phyloP scores from a whole-genome alignment of 2,888 invertebrate species.

The Sesia bembeciformis region DNA sequence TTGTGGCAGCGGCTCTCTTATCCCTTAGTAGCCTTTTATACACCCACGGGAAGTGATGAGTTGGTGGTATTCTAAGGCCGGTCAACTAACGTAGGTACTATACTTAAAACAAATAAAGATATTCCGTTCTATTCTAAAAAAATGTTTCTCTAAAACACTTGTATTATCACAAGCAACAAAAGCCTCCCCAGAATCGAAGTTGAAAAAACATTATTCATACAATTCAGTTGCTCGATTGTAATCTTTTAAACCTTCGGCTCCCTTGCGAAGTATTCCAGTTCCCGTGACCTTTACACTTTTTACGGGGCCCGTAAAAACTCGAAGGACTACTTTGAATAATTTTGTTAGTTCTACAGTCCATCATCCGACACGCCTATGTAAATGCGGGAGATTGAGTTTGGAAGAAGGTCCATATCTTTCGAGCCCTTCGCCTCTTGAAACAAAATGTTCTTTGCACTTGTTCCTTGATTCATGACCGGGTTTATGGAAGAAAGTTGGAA shows the following conservation, averaged over 20 bases:
- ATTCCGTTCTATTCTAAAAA: too few relatives aligned
- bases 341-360: slow-evolving; percentile 55
- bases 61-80: too few relatives aligned
- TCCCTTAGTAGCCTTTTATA: too few relatives aligned
- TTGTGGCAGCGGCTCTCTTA: too few relatives aligned
- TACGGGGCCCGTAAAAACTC: slow-evolving; percentile 36
- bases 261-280: neutral
- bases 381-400: slow-evolving; percentile 38
- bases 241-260: slow-evolving; percentile 30
- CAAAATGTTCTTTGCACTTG: slow-evolving; percentile 7
- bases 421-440: slow-evolving; percentile 7
- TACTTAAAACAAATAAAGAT: too few relatives aligned
- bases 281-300: slow-evolving; percentile 19
- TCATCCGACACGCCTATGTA: slow-evolving; percentile 51
- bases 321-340: slow-evolving; percentile 60
- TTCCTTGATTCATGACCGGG: neutral
- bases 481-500: neutral
- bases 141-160: too few relatives aligned
- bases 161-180: neutral
- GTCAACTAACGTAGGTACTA: too few relatives aligned
- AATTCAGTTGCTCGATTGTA: slow-evolving; percentile 17
- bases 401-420: slow-evolving; percentile 11
- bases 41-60: too few relatives aligned
- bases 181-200: slow-evolving; percentile 1
- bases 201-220: slow-evolving; percentile 28